Evolutionary conservation across 2,888 invertebrate genomes (phyloP), one percentile per base, ranked within the genome.

Genomic region (Cephonodes hylas): DNA sequence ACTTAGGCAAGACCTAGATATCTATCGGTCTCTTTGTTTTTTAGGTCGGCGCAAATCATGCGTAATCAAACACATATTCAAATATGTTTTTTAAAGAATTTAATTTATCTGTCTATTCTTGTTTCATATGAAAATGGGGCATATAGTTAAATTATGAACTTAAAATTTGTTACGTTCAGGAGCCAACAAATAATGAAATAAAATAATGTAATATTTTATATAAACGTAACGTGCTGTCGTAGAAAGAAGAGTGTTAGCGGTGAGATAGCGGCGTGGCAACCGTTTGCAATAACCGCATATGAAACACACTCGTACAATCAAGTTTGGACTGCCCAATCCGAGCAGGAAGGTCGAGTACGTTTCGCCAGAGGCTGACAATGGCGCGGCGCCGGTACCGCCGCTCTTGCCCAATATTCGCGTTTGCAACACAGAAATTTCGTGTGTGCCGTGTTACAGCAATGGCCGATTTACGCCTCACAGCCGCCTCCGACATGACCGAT

Each of bases 391-490:
- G 83, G 82, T 79, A 83, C 81, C 81, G 75, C 77, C 76, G 76
- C 71, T 74, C 76, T 90, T 89, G 87, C 89, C 78, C 85, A 90
- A 91, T 79, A 67, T 79, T 81, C 79, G 73, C 72, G 87, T 86
- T 90, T 89, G 89, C 90, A 88, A 90, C 90, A 89, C 83, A 84
- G 78, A 87, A 88, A 89, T 89, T 90, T 91, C 89, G 88, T 90
- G 88, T 89, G 89, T 89, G 88, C 79, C 75, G 73, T 73, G 78
- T 88, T 88, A 84, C 85, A 74, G 84, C 89, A 88, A 86, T 77
- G 77, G 79, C 77, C 81, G 78, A 77, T 80, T 76, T 78, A 79
- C 69, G 70, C 68, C 72, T 73, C 66, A 63, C 70, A 75, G 66
- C 23, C 48, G 25, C 38, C 48, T 60, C 48, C 25, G 25, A 60